A percentile compares a stretch with the other conserved stretches of the same genome.
phyloP scores from a whole-genome alignment of 2,888 invertebrate species.

The Pollenia angustigena region DNA sequence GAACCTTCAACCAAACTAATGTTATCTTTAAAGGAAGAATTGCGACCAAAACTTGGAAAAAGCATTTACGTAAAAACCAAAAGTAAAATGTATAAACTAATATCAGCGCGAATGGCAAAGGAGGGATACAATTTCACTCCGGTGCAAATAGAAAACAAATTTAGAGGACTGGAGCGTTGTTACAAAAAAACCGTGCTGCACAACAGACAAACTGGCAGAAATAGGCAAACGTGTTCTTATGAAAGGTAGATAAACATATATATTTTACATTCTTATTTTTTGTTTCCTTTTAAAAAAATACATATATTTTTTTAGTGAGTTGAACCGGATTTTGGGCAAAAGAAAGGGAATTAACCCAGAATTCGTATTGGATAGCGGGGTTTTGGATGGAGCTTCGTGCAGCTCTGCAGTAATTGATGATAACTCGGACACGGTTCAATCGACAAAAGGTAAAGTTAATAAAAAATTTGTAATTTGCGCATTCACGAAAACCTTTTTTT shows the following conservation, averaged over 20 bases:
- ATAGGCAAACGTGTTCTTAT: background rate
- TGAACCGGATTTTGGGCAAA: background rate
- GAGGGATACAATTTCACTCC: background rate
- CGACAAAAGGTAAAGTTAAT: background rate
- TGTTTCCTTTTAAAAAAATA: background rate
- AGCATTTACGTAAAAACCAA: background rate
- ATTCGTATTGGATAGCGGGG: background rate
- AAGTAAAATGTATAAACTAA: background rate
- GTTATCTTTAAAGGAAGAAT: background rate
- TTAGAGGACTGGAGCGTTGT: slow-evolving; percentile 2
- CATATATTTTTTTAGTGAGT: background rate
- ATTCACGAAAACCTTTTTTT: background rate
- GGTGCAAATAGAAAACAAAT: background rate
- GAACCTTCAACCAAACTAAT: background rate
- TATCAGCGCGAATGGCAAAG: background rate
- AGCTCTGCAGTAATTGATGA: background rate
- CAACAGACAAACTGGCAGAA: background rate
- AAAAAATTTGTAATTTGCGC: background rate
- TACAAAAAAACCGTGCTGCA: slow-evolving; percentile 7
- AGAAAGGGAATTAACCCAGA: slow-evolving; percentile 6
- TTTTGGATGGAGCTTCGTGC: background rate
- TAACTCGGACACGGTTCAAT: background rate
- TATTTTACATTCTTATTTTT: background rate
- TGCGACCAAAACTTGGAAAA: background rate
- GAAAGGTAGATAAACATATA: background rate